A percentile compares a stretch with the other conserved stretches of the same genome.
Evolutionary conservation across 2,888 invertebrate genomes (phyloP).

Genomic region (Acronicta alni): DNA sequence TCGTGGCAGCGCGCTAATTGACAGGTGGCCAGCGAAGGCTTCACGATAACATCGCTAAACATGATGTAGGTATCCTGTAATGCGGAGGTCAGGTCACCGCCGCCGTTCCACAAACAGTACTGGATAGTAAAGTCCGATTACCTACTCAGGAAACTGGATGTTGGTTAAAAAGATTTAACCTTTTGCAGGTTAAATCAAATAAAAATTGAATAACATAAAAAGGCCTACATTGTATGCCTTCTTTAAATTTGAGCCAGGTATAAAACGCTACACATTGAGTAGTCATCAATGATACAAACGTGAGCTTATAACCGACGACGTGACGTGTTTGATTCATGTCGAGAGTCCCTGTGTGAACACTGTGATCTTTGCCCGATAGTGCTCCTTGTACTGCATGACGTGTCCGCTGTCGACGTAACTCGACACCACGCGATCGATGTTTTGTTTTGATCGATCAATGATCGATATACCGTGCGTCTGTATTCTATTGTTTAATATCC

Average conservation of each 20-base stretch:
- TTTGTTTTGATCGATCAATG: slow-evolving; percentile 67
- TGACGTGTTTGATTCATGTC: no score
- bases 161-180: no score
- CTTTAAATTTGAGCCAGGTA: no score
- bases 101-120: neutral
- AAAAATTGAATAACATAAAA: no score
- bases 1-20: slow-evolving; percentile 74
- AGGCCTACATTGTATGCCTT: no score
- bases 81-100: neutral
- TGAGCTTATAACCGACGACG: no score
- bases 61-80: neutral
- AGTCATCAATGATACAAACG: no score
- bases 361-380: neutral
- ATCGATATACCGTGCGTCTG: slow-evolving; percentile 53
- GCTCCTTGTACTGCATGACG: neutral
- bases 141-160: no score
- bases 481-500: slow-evolving; percentile 44
- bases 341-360: neutral
- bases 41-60: slow-evolving; percentile 21
- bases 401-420: slow-evolving; percentile 37
- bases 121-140: no score
- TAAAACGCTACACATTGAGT: no score
- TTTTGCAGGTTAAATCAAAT: no score
- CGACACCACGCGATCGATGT: slow-evolving; percentile 60
- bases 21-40: slow-evolving; percentile 65